Percentiles rank a stretch among this genome's conserved stretches.
Conservation (phyloP, 2,797 vertebrate species). For the Lacerta bilineata region DNA sequence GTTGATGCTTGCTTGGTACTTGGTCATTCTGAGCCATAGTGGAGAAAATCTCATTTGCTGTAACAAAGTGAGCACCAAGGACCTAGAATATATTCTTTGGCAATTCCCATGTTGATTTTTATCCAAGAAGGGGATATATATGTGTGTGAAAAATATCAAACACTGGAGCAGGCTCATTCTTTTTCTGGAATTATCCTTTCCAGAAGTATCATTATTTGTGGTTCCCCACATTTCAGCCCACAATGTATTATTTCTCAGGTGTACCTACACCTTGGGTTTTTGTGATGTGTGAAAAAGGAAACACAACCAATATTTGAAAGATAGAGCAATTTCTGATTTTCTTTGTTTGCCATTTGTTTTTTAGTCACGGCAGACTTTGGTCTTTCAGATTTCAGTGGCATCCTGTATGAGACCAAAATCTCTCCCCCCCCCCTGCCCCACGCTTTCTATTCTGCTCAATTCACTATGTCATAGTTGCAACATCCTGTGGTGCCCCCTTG, state of each 20-base stretch:
- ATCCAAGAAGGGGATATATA: background rate
- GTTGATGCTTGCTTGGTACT: background rate
- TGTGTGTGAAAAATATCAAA: background rate
- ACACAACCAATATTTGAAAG: too few species aligned
- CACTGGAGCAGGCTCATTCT: background rate
- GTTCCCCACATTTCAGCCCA: background rate
- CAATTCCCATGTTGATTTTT: background rate
- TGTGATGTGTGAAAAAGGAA: too few species aligned
- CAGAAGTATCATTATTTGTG: background rate
- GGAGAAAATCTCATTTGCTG: background rate
- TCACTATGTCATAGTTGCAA: too few species aligned
- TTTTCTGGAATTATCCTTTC: background rate
- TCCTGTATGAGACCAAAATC: too few species aligned
- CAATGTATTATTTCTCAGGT: background rate
- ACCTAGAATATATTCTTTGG: background rate
- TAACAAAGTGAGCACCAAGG: background rate
- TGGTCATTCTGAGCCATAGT: background rate
- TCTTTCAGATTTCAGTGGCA: too few species aligned
- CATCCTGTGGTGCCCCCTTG: too few species aligned
- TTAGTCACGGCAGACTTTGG: background rate
- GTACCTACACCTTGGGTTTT: too few species aligned
- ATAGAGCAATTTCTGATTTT: too few species aligned
- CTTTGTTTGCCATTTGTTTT: background rate
- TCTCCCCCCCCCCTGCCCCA: too few species aligned
- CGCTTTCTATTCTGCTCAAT: too few species aligned